Percentiles rank a stretch among this genome's conserved stretches.
Conservation (phyloP, 2,797 vertebrate species). For the Parauchenoglanis ngamensis region DNA sequence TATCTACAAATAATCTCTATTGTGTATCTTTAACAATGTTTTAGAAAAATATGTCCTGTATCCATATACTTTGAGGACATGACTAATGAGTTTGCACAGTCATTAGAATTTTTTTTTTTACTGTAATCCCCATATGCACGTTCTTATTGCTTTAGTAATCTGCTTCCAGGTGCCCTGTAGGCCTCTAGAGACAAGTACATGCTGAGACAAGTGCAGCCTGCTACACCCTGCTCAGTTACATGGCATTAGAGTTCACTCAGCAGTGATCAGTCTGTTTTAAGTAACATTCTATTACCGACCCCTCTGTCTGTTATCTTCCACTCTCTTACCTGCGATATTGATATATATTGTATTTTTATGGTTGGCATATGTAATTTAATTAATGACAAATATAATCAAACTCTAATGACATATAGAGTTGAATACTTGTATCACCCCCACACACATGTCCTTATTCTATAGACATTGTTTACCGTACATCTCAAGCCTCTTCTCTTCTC, state of each 20-base stretch:
- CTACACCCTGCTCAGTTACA: background rate
- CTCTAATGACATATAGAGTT: background rate
- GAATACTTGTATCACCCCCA: too few species aligned
- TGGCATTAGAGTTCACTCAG: background rate
- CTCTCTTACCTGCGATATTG: background rate
- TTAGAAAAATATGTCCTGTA: background rate
- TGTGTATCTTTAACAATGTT: background rate
- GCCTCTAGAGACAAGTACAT: background rate
- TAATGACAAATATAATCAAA: constrained; percentile 1
- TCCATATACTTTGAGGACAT: background rate
- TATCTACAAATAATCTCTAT: background rate
- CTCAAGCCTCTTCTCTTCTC: constrained; percentile 1
- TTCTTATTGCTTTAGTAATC: background rate
- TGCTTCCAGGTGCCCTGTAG: background rate
- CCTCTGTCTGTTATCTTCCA: background rate
- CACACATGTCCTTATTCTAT: background rate
- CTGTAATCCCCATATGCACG: constrained; percentile 1
- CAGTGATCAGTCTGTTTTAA: background rate
- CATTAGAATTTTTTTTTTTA: background rate
- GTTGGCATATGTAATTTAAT: constrained; percentile 1
- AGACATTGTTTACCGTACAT: background rate
- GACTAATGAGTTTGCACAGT: background rate
- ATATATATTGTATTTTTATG: background rate
- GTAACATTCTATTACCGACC: background rate
- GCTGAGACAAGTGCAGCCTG: background rate